A percentile compares a stretch with the other conserved stretches of the same genome.
Evolutionary conservation across 2,797 vertebrate genomes (phyloP).

Genomic region (Pangasius macronema): DNA sequence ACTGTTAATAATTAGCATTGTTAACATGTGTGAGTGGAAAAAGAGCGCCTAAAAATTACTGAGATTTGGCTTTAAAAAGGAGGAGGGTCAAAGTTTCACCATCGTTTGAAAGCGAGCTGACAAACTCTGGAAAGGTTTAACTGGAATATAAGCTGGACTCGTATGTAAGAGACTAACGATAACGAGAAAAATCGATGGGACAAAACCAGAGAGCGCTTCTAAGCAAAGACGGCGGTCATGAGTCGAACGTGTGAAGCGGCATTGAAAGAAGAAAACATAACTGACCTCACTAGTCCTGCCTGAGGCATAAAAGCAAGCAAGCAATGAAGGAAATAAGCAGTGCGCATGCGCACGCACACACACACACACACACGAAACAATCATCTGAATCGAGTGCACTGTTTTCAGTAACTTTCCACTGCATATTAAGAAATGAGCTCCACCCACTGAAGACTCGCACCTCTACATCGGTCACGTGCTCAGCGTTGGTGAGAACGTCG

Average conservation of each 20-base stretch:
- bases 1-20: background rate
- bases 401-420: background rate
- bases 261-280: background rate
- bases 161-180: background rate
- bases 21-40: background rate
- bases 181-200: background rate
- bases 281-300: background rate
- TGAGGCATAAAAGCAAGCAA: constrained; percentile 1
- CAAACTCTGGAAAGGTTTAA: background rate
- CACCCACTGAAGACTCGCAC: background rate
- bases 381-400: background rate
- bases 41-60: background rate
- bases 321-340: background rate
- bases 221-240: background rate
- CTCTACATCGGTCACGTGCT: background rate
- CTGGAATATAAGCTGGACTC: background rate
- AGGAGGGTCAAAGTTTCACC: background rate
- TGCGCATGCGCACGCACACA: background rate
- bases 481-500: too few relatives aligned
- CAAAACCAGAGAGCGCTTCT: background rate
- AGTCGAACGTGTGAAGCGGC: constrained; percentile 14
- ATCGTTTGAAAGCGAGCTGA: background rate
- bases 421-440: background rate
- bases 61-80: background rate
- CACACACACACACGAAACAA: background rate